Percentiles rank a stretch among this genome's conserved stretches.
phyloP scores from a whole-genome alignment of 2,113 vertebrate species.

The Calidris pygmaea region DNA sequence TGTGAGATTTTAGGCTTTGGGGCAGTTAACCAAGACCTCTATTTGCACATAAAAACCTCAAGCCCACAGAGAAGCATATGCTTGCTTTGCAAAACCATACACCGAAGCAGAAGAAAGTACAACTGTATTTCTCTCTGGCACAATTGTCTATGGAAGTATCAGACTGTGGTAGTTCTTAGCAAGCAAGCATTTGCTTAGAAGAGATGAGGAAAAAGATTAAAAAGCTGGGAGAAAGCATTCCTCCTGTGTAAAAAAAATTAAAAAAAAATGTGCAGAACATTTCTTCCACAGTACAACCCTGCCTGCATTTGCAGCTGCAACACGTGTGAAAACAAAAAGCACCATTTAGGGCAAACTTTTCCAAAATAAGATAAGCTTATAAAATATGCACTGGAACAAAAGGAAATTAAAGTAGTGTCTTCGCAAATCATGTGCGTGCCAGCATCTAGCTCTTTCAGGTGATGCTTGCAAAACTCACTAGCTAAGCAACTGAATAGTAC shows the following conservation, averaged over 20 bases:
- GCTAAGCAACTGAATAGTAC: background rate
- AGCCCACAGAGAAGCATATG: background rate
- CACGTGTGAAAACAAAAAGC: background rate
- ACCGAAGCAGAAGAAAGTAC: background rate
- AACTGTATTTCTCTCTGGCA: background rate
- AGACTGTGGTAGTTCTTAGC: background rate
- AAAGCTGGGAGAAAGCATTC: background rate
- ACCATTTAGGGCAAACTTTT: background rate
- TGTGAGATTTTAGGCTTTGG: background rate
- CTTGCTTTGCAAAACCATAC: background rate
- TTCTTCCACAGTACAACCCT: background rate
- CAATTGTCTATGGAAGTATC: background rate
- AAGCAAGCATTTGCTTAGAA: background rate
- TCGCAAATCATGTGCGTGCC: accelerated
- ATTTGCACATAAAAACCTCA: background rate
- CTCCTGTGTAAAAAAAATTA: background rate
- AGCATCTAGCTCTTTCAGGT: background rate
- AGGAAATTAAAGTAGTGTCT: background rate
- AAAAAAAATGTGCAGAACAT: background rate
- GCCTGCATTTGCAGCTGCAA: background rate
- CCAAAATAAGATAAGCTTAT: background rate
- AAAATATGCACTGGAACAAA: background rate
- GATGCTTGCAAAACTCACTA: background rate
- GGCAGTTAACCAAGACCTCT: background rate
- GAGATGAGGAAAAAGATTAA: background rate